Evolutionary conservation across 2,797 vertebrate species (phyloP).

Genomic region (Heliangelus exortis): DNA sequence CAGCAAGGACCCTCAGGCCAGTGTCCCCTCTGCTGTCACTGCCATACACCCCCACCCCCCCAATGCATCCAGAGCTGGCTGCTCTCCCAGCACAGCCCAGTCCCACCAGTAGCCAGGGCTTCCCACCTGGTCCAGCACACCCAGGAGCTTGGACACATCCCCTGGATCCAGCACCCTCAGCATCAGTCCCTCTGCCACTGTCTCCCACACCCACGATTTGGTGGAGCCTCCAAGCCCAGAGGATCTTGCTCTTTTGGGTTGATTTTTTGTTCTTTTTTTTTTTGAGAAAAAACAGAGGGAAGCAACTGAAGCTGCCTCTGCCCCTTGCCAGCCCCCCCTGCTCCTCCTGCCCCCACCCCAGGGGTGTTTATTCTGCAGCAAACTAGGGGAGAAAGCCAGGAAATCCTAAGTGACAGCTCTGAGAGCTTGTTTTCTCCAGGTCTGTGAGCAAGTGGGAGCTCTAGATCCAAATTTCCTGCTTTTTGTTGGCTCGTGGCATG

Average conservation of each 20-base stretch:
- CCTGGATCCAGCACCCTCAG: fast-evolving
- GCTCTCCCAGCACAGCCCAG: background rate
- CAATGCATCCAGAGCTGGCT: fast-evolving
- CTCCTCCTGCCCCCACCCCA: background rate
- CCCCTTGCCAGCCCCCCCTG: background rate
- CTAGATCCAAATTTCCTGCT: constrained; percentile 60
- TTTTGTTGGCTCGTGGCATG: constrained; percentile 59
- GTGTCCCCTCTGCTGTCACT: fast-evolving
- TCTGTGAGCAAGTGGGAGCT: constrained; percentile 52
- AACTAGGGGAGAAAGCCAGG: constrained; percentile 46
- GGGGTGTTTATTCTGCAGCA: constrained; percentile 52
- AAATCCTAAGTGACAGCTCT: constrained; percentile 67
- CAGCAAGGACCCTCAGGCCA: background rate
- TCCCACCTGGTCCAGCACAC: background rate
- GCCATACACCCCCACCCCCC: fast-evolving
- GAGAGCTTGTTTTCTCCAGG: constrained; percentile 33
- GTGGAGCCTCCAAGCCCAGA: background rate
- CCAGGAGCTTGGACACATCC: background rate
- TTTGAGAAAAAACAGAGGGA: background rate
- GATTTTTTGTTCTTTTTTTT: background rate
- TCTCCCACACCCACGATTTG: background rate
- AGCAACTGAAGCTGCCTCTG: background rate
- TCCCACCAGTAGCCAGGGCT: background rate
- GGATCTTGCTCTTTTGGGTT: background rate
- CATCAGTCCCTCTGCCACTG: fast-evolving